Conservation (phyloP, 2,888 invertebrate species). For the Cantharis flavilabris region DNA sequence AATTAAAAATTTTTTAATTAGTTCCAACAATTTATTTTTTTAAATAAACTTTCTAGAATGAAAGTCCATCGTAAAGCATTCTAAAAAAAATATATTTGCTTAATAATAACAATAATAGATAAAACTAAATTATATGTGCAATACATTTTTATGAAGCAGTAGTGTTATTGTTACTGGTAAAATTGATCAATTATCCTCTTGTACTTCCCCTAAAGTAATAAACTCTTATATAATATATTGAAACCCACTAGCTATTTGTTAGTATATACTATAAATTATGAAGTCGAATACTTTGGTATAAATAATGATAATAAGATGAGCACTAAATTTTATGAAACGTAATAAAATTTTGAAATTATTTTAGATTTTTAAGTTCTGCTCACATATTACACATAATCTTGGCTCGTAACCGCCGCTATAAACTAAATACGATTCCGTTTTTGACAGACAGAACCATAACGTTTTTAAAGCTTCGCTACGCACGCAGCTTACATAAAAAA, state of each 20-base stretch:
- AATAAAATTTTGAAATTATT: background rate
- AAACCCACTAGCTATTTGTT: background rate
- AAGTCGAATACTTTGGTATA: background rate
- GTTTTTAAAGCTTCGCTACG: conserved; percentile 46
- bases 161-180: too few relatives aligned
- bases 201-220: too few relatives aligned
- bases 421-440: conserved; percentile 35
- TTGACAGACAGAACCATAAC: conserved; percentile 41
- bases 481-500: conserved; percentile 43
- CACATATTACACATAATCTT: conserved; percentile 37
- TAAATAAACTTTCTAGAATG: background rate
- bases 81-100: background rate
- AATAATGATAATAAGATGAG: background rate
- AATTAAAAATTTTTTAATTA: background rate
- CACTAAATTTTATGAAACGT: background rate
- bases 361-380: conserved; percentile 26
- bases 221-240: background rate
- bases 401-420: conserved; percentile 36
- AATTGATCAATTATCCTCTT: too few relatives aligned
- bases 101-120: too few relatives aligned
- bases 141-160: too few relatives aligned
- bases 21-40: background rate
- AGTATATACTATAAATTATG: background rate
- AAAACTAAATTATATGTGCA: too few relatives aligned
- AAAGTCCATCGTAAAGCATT: background rate